phyloP scores from a whole-genome alignment of 2,888 invertebrate genomes.

The Hyposoter didymator region DNA sequence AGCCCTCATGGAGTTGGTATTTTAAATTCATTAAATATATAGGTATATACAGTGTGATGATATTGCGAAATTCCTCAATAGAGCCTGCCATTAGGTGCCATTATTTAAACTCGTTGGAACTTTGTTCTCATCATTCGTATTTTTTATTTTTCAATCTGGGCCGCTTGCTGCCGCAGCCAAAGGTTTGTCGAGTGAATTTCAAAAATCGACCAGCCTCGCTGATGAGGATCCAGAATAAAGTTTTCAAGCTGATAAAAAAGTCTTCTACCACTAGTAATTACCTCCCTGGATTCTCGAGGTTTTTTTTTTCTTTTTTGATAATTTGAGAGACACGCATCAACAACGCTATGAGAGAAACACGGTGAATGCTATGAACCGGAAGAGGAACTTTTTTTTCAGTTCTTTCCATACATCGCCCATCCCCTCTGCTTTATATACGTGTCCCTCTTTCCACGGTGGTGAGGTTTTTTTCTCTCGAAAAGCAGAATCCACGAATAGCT shows the following conservation, averaged over 20 bases:
- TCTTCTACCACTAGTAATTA: background rate
- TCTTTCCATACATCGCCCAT: background rate
- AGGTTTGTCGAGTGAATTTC: background rate
- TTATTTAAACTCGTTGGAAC: slow-evolving; percentile 26
- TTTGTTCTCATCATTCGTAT: slow-evolving; percentile 14
- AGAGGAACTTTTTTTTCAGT: background rate
- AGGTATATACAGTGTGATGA: slow-evolving; percentile 20
- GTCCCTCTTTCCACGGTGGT: background rate
- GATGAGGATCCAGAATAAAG: background rate
- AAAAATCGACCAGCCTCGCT: background rate
- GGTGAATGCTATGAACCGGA: slow-evolving; percentile 14
- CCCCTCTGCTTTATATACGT: background rate
- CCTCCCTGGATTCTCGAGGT: background rate
- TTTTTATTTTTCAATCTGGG: background rate
- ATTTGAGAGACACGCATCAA: background rate
- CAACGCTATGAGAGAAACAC: background rate
- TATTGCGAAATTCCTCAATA: slow-evolving; percentile 47
- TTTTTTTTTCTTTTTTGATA: too few relatives aligned
- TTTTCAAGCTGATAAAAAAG: background rate
- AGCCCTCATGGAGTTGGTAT: slow-evolving; percentile 60
- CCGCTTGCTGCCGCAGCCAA: background rate
- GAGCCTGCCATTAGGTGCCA: slow-evolving; percentile 1
- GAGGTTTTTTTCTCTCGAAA: background rate
- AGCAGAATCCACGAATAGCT: slow-evolving; percentile 28
- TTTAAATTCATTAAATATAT: slow-evolving; percentile 57